These are phyloP conservation scores for Rhopalosiphum maidis DNA, from an alignment of 1,140 invertebrate genomes.

Conservation along the genomic window DNA sequence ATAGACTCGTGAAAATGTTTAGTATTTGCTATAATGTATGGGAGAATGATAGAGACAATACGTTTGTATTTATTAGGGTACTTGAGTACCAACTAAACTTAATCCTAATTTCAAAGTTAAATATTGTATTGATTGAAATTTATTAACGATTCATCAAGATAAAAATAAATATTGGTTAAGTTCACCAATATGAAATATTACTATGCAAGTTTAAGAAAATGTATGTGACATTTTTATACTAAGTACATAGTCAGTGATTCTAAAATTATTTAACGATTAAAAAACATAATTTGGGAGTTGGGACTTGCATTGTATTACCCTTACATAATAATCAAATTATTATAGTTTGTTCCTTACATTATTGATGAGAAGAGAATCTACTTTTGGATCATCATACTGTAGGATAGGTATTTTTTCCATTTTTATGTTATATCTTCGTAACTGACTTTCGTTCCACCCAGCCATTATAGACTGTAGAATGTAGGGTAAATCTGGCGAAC, in stretches of 20 bases:
- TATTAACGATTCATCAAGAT: background rate
- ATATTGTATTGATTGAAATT: background rate
- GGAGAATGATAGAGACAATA: too few species aligned
- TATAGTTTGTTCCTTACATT: conserved; percentile 48
- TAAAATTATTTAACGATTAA: background rate
- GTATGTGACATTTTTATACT: background rate
- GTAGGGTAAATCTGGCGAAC: background rate
- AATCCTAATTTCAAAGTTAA: too few species aligned
- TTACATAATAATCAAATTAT: background rate
- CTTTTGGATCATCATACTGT: conserved; percentile 53
- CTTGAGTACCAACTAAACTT: too few species aligned
- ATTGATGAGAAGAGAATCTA: conserved; percentile 43
- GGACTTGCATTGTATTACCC: background rate
- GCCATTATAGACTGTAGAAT: background rate
- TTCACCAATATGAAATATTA: background rate
- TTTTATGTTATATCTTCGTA: conserved; percentile 57
- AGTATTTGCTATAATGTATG: too few species aligned
- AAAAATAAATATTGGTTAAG: background rate
- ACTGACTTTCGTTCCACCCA: conserved; percentile 42
- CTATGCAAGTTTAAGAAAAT: background rate
- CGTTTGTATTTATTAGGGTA: too few species aligned
- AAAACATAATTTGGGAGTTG: background rate
- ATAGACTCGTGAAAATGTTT: too few species aligned
- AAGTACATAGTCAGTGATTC: too few species aligned
- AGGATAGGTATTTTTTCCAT: conserved; percentile 57